A percentile compares a stretch with the other conserved stretches of the same genome.
phyloP scores from a whole-genome alignment of 2,113 vertebrate genomes.

The Hucho hucho region DNA sequence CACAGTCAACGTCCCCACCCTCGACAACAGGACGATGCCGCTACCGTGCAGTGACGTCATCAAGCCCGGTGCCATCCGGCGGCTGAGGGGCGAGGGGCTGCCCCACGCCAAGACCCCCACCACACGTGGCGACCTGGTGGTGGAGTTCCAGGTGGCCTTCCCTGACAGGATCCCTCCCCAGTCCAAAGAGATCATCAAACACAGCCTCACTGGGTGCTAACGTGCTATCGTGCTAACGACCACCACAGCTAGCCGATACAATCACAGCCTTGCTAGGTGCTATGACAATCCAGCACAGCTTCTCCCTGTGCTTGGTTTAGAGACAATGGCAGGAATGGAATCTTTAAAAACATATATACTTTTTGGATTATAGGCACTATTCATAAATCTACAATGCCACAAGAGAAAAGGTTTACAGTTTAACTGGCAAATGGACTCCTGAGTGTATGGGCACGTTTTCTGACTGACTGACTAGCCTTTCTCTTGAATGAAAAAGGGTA shows the following conservation, averaged over 20 bases:
- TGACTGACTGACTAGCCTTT: slow-evolving; percentile 28
- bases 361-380: slow-evolving; percentile 2
- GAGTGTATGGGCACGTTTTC: slow-evolving; percentile 47
- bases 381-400: slow-evolving; percentile 25
- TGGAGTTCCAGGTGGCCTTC: slow-evolving; percentile 97
- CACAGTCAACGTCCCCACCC: slow-evolving; percentile 95
- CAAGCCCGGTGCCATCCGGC: slow-evolving; percentile 88
- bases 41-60: slow-evolving; percentile 93
- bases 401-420: slow-evolving; percentile 34
- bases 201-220: slow-evolving; percentile 83
- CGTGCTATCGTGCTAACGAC: background rate
- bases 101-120: slow-evolving; percentile 89
- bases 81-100: slow-evolving; percentile 91
- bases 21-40: slow-evolving; percentile 91
- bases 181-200: slow-evolving; percentile 94
- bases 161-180: slow-evolving; percentile 95
- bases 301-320: slow-evolving; percentile 49
- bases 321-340: slow-evolving; percentile 16
- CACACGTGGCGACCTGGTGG: slow-evolving; percentile 91
- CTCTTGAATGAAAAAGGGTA: slow-evolving; percentile 42
- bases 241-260: background rate
- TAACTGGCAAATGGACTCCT: slow-evolving; percentile 46
- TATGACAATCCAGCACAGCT: slow-evolving; percentile 59
- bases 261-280: slow-evolving; percentile 50
- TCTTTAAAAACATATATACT: slow-evolving; percentile 18